Evolutionary conservation across 2,797 vertebrate species (phyloP).

Genomic region (Cirrhinus mrigala): DNA sequence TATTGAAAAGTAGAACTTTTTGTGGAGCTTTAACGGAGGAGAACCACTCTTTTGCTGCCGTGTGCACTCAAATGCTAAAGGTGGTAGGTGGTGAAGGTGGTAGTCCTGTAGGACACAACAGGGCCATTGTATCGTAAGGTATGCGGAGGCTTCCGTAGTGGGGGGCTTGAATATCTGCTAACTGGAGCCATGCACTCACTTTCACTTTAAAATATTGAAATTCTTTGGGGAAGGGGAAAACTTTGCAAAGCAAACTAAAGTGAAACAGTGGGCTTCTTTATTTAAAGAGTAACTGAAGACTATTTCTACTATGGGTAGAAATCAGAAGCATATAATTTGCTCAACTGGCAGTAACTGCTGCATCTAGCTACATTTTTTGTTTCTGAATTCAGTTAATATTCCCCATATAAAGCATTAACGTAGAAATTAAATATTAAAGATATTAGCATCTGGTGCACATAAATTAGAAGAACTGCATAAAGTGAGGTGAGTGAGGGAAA

Average conservation of each 20-base stretch:
- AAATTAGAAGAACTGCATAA: background rate
- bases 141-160: slow-evolving; percentile 57
- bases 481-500: background rate
- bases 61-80: slow-evolving; percentile 42
- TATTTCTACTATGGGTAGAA: background rate
- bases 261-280: slow-evolving; percentile 4
- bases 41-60: background rate
- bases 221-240: background rate
- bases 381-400: background rate
- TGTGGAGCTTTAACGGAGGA: background rate
- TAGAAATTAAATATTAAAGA: background rate
- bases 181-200: slow-evolving; percentile 31
- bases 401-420: background rate
- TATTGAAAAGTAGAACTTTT: background rate
- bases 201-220: slow-evolving; percentile 29
- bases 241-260: background rate
- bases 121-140: slow-evolving; percentile 61
- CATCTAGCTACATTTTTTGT: background rate
- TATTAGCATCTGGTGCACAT: background rate
- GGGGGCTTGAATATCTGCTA: slow-evolving; percentile 43
- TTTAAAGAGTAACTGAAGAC: background rate
- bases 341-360: background rate
- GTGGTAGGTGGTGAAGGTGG: slow-evolving; percentile 49
- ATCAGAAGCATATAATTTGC: background rate
- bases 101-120: slow-evolving; percentile 57